Evolutionary conservation across 2,888 invertebrate genomes (phyloP), one percentile per base, ranked within the genome.

Genomic region (Dascillus cervinus): DNA sequence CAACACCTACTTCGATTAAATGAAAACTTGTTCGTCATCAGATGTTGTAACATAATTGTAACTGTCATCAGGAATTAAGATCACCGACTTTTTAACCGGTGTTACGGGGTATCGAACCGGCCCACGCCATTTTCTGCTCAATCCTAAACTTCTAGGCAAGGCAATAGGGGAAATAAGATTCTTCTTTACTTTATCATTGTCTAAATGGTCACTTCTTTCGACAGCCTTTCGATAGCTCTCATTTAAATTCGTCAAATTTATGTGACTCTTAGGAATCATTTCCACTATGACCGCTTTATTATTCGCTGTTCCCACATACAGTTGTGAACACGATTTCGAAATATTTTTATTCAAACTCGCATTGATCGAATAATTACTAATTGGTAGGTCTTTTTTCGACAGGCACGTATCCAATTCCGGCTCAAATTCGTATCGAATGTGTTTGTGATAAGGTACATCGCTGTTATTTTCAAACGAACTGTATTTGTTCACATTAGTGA

Each of bases 11-110:
- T 17, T 17, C 17, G 29, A 28, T 52, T 53, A 76, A 60, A 77
- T 75, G 69, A 76, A 77, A 61, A 77, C 74, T 60, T 77, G 77
- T 56, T 77, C 76, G 51, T 76, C 75, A 52, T 76, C 75, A 1
- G 75, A 75, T 47, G 53, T 56, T 13, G 52, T 53, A 41, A 71
- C 67, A 58, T 68, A 68, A 58, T 62, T 63, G 41, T 65, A 58
- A 28, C 67, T 58, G 54, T 65, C 65, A 35, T 62, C 62, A 25
- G 62, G 59, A 22, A 49, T 34, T 11, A 26, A 21, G 5, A 25
- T 36, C 5, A 40, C 22, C 28, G 26, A 48, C 44, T 58, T 58
- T 50, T 76, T 76, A 31, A 75, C 70, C 22, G 78, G 78, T 15
- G 78, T 78, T 3, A 78, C 77, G 2, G 78, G 78, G 56, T 77